Base-by-base conservation (phyloP, 2,113 vertebrate species). In the Urocynchramus pylzowi region DNA sequence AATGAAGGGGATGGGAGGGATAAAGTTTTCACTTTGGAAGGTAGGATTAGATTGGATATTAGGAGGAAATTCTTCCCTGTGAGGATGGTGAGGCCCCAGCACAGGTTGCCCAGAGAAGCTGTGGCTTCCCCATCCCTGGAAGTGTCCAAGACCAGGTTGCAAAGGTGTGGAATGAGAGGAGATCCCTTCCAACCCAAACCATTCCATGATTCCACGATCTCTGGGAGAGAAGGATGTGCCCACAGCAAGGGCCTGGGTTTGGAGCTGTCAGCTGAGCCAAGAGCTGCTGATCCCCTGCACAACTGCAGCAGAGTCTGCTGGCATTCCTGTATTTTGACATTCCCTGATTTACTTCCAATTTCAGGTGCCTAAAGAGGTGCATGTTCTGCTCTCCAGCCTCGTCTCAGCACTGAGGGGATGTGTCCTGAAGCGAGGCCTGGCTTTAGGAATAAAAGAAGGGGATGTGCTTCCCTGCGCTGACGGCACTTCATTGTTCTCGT, bases 401-500 rank as follows among this genome's bases (percentile, higher is more conserved):
- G 8, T 26, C 60, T 20, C 78, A 65, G 9, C 47, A 7, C 64
- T 1, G 7, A 44, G 74, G 23, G 65, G 74, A 82, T 52, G 13
- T 42, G 41, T 22, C 65, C 37, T 64, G 15, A 61, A 68, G 60
- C 0, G 7, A 20, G 37, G 37, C 70, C 11, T 7, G 53, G 64
- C 64, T 92, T 81, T 18, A 16, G 82, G 87, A 84, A 53, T 3
- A 31, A 67, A 88, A 92, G 39, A 31, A 69, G 0, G 2, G 20
- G 67, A 54, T 59, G 45, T 50, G 17, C 57, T 84, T 10, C 41
- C 64, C 67, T 4, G 0, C 7, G 17, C 88, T 60, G 52, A 65
- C 3, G 14, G 24, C 76, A 37, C 84, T 84, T 91, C 64, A 49
- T 84, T 92, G 89, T 94, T 80, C 68, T 84, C 78, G 74, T 95